Base-by-base conservation (phyloP, 2,888 invertebrate genomes). In the Meandrusa payeni region DNA sequence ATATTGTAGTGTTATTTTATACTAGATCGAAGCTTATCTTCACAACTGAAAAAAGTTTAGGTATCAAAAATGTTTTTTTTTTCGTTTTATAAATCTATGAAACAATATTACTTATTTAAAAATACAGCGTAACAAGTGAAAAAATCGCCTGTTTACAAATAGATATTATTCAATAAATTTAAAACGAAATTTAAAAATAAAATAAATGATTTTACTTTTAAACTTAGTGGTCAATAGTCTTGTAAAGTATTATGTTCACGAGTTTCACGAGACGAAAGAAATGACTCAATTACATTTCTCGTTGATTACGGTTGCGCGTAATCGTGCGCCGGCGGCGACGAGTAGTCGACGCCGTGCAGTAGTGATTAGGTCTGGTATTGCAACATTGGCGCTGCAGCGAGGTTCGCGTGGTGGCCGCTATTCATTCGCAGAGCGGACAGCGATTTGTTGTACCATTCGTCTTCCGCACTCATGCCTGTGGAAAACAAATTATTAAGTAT, bases 391-490 rank as follows among this genome's bases (percentile, higher is more conserved):
- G 97, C 96, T 49, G 97, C 96, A 45, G 97, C 94, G 68, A 98
- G 92, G 89, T 97, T 97, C 58, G 97, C 96, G 85, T 97, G 96
- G 82, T 97, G 96, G 39, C 96, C 95, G 69, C 95, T 93, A 90
- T 98, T 98, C 98, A 98, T 98, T 78, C 98, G 92, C 62, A 98
- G 91, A 41, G 98, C 98, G 47, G 97, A 97, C 68, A 98, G 90
- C 68, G 97, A 97, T 89, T 98, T 98, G 90, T 98, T 98, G 91
- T 98, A 98, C 98, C 98, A 98, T 85, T 98, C 97, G 77, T 95
- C 97, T 76, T 96, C 96, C 32, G 95, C 94, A 57, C 93, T 94
- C 95, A 96, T 96, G 60, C 96, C 97, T 96, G 87, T 23, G 73
- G 38, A 52, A n/a, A n/a, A 26, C 11, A 1, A 27, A 9, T 10